phyloP scores from a whole-genome alignment of 2,888 invertebrate species.

The Drosophila helvetica region DNA sequence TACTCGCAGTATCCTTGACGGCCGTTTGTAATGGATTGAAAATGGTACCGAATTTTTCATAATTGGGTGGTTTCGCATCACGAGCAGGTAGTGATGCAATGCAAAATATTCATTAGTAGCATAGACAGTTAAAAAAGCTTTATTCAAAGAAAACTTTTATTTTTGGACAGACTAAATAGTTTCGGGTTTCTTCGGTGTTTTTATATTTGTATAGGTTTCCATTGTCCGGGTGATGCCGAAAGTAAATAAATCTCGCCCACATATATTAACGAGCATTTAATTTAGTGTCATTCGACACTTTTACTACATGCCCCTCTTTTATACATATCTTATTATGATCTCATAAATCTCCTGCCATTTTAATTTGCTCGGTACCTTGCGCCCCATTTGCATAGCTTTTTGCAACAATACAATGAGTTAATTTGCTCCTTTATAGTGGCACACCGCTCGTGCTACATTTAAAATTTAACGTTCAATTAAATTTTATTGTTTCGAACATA shows the following conservation, averaged over 20 bases:
- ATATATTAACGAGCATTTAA: constrained; percentile 66
- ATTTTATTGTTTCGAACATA: constrained; percentile 71
- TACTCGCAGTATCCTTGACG: constrained; percentile 43
- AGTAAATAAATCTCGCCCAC: constrained; percentile 48
- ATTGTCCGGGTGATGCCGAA: constrained; percentile 1
- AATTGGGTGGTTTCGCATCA: neutral
- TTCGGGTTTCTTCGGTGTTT: neutral
- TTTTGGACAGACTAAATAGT: neutral
- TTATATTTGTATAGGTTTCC: constrained; percentile 7
- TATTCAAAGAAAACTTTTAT: too few relatives aligned
- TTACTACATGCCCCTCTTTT: constrained; percentile 41
- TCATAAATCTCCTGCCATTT: constrained; percentile 64
- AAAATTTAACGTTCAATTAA: constrained; percentile 74
- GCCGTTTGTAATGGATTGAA: constrained; percentile 41
- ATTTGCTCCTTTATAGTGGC: constrained; percentile 53
- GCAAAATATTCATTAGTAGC: neutral
- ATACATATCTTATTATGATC: constrained; percentile 34
- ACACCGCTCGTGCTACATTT: constrained; percentile 63
- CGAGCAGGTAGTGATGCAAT: neutral
- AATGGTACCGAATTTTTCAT: constrained; percentile 16
- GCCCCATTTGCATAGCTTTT: constrained; percentile 65
- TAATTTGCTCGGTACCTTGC: constrained; percentile 65
- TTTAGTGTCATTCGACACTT: constrained; percentile 59
- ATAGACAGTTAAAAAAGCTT: too few relatives aligned
- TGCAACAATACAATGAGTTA: constrained; percentile 67